Percentiles rank a stretch among this genome's conserved stretches.
These are phyloP conservation scores for Torymus tubicola DNA, from an alignment of 2,888 invertebrate species.

Conservation along the genomic window DNA sequence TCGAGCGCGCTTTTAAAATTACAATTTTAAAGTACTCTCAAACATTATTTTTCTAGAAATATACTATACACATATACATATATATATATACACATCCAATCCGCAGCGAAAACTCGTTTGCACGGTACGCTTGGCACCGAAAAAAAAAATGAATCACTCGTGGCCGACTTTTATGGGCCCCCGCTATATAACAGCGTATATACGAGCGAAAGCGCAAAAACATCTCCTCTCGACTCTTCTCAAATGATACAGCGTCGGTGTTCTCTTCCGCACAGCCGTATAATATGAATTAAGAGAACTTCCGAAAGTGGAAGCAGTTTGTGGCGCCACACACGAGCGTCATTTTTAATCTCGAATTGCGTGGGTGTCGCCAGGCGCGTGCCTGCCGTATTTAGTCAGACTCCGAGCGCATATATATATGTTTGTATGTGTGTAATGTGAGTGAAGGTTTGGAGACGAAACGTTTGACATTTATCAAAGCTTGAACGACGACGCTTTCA, in stretches of 20 bases:
- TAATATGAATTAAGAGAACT: not conserved
- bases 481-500: not conserved
- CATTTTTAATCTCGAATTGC: constrained; percentile 17
- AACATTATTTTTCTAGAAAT: not conserved
- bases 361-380: constrained; percentile 40
- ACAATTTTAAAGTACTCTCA: too few species aligned
- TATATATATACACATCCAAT: not conserved
- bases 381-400: constrained; percentile 49
- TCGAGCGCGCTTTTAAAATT: too few species aligned
- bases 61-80: not conserved
- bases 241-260: too few species aligned
- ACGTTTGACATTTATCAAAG: constrained; percentile 34
- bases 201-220: too few species aligned
- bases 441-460: not conserved
- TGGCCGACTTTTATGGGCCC: too few species aligned
- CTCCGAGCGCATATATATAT: not conserved
- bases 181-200: too few species aligned
- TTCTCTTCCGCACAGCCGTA: too few species aligned
- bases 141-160: too few species aligned
- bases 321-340: constrained; percentile 13
- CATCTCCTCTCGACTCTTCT: too few species aligned
- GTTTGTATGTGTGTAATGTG: too few species aligned
- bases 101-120: not conserved
- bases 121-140: too few species aligned
- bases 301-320: constrained; percentile 6